A percentile compares a stretch with the other conserved stretches of the same genome.
These are phyloP conservation scores for Hyposmocoma kahamanoa DNA, from an alignment of 1,140 invertebrate species.

Conservation along the genomic window DNA sequence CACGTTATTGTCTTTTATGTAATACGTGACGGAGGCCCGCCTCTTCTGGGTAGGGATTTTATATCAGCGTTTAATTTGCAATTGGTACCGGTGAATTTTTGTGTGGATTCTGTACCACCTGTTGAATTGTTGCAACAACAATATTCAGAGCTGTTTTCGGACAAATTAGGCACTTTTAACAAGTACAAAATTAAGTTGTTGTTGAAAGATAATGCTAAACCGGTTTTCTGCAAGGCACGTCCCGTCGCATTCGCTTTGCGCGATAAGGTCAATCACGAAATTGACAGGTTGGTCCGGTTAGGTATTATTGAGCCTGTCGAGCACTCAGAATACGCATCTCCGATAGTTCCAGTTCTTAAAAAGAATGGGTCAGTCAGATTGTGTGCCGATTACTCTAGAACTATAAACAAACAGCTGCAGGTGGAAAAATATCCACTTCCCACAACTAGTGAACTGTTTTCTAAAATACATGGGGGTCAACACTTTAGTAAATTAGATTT, in stretches of 20 bases:
- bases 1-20: too few species aligned
- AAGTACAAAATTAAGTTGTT: slow-evolving; percentile 2
- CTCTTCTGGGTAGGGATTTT: too few species aligned
- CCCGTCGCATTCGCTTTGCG: not conserved
- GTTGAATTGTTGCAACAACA: not conserved
- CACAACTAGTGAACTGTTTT: slow-evolving; percentile 4
- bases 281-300: slow-evolving; percentile 2
- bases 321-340: not conserved
- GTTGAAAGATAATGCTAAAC: slow-evolving; percentile 4
- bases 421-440: slow-evolving; percentile 6
- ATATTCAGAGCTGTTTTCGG: slow-evolving; percentile 1
- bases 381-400: not conserved
- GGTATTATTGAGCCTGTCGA: slow-evolving; percentile 2
- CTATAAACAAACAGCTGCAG: not conserved
- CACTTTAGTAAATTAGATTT: slow-evolving; percentile 23
- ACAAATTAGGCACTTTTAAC: slow-evolving; percentile 6
- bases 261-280: not conserved
- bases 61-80: too few species aligned
- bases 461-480: slow-evolving; percentile 11
- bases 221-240: not conserved
- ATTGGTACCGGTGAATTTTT: not conserved
- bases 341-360: not conserved
- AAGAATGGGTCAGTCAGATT: not conserved
- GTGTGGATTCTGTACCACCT: not conserved
- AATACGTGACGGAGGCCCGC: too few species aligned